Evolutionary conservation across 2,888 invertebrate species (phyloP).

Genomic region (Cepaea hortensis): DNA sequence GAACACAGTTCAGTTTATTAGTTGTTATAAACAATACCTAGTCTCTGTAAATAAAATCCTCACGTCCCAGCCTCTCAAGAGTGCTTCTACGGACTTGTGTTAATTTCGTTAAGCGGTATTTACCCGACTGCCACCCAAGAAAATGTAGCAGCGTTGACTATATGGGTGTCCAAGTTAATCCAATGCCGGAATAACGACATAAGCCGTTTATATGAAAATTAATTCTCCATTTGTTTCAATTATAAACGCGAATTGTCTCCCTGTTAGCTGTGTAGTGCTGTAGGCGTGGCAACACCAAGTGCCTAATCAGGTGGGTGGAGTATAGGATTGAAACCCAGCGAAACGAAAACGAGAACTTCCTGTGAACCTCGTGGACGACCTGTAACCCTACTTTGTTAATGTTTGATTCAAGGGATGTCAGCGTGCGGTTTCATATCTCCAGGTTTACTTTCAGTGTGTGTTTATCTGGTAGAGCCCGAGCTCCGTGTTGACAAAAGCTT

Average conservation of each 20-base stretch:
- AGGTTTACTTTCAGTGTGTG: neutral
- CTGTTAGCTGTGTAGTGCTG: conserved; percentile 4
- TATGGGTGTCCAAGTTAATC: neutral
- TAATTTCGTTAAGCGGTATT: too few species aligned
- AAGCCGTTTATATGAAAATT: conserved; percentile 3
- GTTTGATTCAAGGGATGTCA: conserved; percentile 14
- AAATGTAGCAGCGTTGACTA: too few species aligned
- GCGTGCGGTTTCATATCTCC: neutral
- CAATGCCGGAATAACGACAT: conserved; percentile 1
- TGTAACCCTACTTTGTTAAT: conserved; percentile 5
- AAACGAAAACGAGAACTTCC: neutral
- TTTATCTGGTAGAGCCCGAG: neutral
- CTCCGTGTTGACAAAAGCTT: conserved; percentile 12
- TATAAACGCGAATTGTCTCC: neutral
- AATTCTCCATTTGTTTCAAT: conserved; percentile 12
- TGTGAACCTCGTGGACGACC: neutral
- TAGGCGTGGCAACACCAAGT: conserved; percentile 4
- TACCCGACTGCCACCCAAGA: too few species aligned
- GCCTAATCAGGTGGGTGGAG: conserved; percentile 29
- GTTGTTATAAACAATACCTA: too few species aligned
- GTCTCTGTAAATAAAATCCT: too few species aligned
- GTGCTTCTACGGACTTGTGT: too few species aligned
- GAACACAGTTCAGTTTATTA: too few species aligned
- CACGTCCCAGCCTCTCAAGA: too few species aligned
- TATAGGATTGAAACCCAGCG: neutral